A percentile compares a stretch with the other conserved stretches of the same genome.
Conservation (phyloP, 2,113 vertebrate genomes). For the Xiphophorus maculatus region DNA sequence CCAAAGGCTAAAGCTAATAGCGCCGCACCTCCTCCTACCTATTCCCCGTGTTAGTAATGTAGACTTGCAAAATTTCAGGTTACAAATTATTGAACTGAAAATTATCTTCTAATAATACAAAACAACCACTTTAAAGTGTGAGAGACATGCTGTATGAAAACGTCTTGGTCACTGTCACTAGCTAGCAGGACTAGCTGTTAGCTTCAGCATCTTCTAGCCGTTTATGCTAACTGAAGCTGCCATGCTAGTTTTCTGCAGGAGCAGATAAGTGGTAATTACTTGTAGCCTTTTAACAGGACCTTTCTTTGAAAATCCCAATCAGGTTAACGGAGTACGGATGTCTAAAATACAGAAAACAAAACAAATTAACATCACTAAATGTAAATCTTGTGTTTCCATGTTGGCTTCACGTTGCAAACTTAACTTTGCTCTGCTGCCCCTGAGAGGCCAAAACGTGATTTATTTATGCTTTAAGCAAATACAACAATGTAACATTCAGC, state of each 20-base stretch:
- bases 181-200: no score
- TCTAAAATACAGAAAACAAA: not conserved
- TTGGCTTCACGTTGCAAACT: not conserved
- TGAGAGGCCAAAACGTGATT: not conserved
- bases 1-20: not conserved
- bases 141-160: no score
- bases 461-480: slow-evolving; percentile 10
- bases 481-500: not conserved
- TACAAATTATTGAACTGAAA: no score
- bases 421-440: not conserved
- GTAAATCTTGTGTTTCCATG: not conserved
- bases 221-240: not conserved
- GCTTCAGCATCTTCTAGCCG: not conserved
- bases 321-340: not conserved
- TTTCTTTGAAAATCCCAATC: not conserved
- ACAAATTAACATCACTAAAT: not conserved
- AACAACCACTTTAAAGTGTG: no score
- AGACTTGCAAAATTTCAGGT: no score
- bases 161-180: no score
- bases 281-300: not conserved
- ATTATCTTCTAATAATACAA: no score
- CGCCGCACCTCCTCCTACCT: not conserved
- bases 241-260: not conserved
- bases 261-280: not conserved
- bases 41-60: no score